A percentile compares a stretch with the other conserved stretches of the same genome.
These are phyloP conservation scores for Rhorus exstirpatorius DNA, from an alignment of 2,888 invertebrate species.

Conservation along the genomic window DNA sequence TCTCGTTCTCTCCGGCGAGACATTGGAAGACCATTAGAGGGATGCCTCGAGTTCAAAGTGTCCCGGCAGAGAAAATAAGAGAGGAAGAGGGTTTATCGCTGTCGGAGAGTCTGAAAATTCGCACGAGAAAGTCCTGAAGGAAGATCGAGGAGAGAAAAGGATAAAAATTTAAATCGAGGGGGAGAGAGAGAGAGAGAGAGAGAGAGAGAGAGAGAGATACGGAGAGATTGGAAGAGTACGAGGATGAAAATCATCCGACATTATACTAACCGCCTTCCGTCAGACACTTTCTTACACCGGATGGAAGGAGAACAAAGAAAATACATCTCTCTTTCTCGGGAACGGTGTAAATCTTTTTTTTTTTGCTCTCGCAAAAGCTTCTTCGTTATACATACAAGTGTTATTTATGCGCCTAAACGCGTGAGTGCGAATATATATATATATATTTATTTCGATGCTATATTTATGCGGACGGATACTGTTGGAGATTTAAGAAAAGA, in stretches of 20 bases:
- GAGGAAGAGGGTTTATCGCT: slow-evolving; percentile 4
- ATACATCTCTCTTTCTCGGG: no score
- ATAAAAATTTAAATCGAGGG: background rate
- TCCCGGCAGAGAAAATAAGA: background rate
- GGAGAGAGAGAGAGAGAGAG: background rate
- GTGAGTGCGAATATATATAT: no score
- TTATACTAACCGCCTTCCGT: slow-evolving; percentile 22
- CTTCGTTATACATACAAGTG: no score
- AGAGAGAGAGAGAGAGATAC: background rate
- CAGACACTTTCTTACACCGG: slow-evolving; percentile 1
- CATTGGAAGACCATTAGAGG: slow-evolving; percentile 23
- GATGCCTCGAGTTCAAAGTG: slow-evolving; percentile 34
- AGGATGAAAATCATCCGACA: slow-evolving; percentile 4
- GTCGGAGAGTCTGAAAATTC: slow-evolving; percentile 17
- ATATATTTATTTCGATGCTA: no score
- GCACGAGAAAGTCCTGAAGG: background rate
- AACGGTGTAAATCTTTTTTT: no score
- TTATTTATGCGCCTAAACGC: no score
- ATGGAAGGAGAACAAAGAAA: no score
- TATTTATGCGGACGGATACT: no score
- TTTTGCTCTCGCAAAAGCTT: no score
- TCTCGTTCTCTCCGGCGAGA: background rate
- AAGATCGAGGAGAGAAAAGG: background rate
- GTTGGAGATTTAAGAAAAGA: no score
- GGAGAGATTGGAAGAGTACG: background rate